Evolutionary conservation across 2,888 invertebrate genomes (phyloP), one percentile per base, ranked within the genome.

Genomic region (Harpalus rufipes): DNA sequence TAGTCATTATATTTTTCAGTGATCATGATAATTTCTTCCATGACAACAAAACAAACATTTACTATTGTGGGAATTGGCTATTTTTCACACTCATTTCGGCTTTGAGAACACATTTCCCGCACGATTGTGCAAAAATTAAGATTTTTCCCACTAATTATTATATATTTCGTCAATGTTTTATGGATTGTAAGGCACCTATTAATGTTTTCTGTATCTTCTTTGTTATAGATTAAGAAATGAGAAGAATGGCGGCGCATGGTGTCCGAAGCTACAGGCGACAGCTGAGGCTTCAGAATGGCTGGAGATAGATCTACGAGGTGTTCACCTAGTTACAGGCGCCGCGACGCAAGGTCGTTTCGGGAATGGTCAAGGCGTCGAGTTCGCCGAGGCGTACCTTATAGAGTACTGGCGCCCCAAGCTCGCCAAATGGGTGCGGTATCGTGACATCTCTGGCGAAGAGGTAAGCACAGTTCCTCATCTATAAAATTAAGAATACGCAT

Each of bases 311-410:
- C 93, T 98, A 87, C 94, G 94, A 88, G 92, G 93, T 18, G 94
- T 96, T 68, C 95, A 96, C 91, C 95, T 97, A 89, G 94, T 98
- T 89, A 96, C 97, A 0, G 95, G 94, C 18, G 94, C 96, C 7
- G 95, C 94, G 87, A 95, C 95, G 0, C 98, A 98, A 91, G 98
- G 98, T 32, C 94, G 98, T 80, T 98, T 97, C 90, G 98, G 97
- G 39, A 97, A 97, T 91, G 97, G 97, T 44, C 95, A 96, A 90
- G 98, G 98, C 41, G 95, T 94, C 88, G 98, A 98, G 91, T 98
- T 93, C 91, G 94, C 97, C 12, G 97, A 97, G 90, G 93, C 94
- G 51, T 98, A 96, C 91, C 93, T 95, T 87, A 90, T 98, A 85
- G 97, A 97, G 89, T 97, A 97, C 90, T 96, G 96, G 95, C 92